phyloP scores from a whole-genome alignment of 2,797 vertebrate genomes.

The Hoplostethus mediterraneus region DNA sequence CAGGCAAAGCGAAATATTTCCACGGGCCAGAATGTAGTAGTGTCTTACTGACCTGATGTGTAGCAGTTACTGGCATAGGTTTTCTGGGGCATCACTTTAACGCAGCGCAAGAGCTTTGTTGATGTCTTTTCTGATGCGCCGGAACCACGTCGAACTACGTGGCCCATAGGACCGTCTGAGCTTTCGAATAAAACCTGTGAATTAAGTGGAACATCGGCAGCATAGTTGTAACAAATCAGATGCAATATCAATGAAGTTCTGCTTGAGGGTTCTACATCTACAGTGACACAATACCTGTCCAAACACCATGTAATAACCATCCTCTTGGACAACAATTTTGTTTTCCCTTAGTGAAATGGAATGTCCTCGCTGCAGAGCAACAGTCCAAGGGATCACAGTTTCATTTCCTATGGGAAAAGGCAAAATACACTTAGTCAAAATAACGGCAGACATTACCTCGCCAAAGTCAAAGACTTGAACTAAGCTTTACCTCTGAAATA shows the following conservation, averaged over 20 bases:
- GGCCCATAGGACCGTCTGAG: conserved; percentile 62
- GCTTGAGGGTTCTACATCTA: conserved; percentile 53
- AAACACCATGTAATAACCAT: conserved; percentile 84
- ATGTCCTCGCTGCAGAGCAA: conserved; percentile 74
- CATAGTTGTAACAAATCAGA: conserved; percentile 71
- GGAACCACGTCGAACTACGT: conserved; percentile 68
- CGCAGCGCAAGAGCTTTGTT: conserved; percentile 65
- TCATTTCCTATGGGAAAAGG: conserved; percentile 76
- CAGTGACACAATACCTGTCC: conserved; percentile 80
- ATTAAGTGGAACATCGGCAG: conserved; percentile 68
- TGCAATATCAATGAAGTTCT: conserved; percentile 68
- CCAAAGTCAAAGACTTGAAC: conserved; percentile 56
- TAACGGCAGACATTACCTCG: conserved; percentile 53
- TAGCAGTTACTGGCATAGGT: conserved; percentile 67
- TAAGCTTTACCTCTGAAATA: conserved; percentile 74
- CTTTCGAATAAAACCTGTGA: conserved; percentile 76
- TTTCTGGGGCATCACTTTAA: conserved; percentile 64
- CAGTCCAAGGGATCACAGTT: conserved; percentile 78
- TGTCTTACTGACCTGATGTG: conserved; percentile 70
- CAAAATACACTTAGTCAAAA: conserved; percentile 67
- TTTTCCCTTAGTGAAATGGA: conserved; percentile 77
- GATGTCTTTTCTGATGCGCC: conserved; percentile 30
- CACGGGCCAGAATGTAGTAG: conserved; percentile 6
- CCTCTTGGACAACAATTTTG: conserved; percentile 82
- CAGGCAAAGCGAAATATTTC: background rate